Evolutionary conservation across 2,797 vertebrate genomes (phyloP).

Genomic region (Tangara arthus): DNA sequence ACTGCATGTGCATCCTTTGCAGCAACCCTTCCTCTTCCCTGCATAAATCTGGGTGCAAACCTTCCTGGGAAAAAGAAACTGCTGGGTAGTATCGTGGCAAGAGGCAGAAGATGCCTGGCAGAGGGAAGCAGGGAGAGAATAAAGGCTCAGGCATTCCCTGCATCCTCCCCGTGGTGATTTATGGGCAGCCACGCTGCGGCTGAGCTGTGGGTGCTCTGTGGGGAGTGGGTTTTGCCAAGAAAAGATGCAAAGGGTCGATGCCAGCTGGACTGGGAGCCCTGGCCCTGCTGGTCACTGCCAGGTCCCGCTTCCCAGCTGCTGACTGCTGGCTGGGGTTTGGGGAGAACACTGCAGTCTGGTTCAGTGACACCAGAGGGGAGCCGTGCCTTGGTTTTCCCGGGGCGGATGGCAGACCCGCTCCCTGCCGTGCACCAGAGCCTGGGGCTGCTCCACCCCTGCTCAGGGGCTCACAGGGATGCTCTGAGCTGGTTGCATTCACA

Average conservation of each 20-base stretch:
- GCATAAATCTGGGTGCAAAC: not conserved
- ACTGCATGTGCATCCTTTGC: accelerated
- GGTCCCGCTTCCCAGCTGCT: not conserved
- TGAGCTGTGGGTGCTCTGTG: not conserved
- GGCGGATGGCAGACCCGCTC: accelerated
- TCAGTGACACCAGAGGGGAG: conserved; percentile 50
- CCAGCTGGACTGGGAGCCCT: not conserved
- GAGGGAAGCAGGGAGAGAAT: not conserved
- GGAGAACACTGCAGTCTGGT: conserved; percentile 15
- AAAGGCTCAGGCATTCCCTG: not conserved
- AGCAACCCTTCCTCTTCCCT: not conserved
- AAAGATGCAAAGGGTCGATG: accelerated
- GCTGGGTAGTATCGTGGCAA: not conserved
- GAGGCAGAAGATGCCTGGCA: not conserved
- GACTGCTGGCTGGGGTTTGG: not conserved
- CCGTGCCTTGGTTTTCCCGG: not conserved
- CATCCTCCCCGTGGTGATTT: accelerated
- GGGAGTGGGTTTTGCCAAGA: not conserved
- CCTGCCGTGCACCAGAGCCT: accelerated
- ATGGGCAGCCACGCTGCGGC: accelerated
- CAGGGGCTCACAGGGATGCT: accelerated
- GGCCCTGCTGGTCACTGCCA: accelerated
- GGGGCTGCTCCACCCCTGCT: not conserved
- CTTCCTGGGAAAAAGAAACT: not conserved
- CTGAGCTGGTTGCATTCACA: not conserved